Evolutionary conservation across 2,888 invertebrate genomes (phyloP), one percentile per base, ranked within the genome.

Genomic region (Dasysyrphus tricinctus): DNA sequence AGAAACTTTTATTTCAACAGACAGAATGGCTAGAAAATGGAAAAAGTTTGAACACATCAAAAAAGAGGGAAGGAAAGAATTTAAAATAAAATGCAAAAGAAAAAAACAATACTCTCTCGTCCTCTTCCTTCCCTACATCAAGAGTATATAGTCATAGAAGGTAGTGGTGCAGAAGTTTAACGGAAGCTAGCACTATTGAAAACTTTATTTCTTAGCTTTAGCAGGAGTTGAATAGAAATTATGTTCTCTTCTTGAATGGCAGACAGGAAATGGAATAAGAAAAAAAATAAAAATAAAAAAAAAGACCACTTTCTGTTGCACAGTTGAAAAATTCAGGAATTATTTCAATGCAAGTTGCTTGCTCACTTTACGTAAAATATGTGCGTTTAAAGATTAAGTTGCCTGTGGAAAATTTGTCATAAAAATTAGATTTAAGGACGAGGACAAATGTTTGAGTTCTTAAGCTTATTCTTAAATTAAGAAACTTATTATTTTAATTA

Each of bases 1-100:
- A 9, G 9, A 14, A 67, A 49, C 67, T 67, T 67, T 63, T 49
- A 34, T 49, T 34, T 12, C 2, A 32, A 44, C 65, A 65, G 47
- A 63, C 42, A 44, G 29, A 49, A 67, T 67, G 34, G 6, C 65
- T 67, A 19, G 49, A 49, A 67, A 67, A 67, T 67, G 49, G 67
- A 67, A 67, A 67, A 67, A 67, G 19, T 67, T 67, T 67, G 4
- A 29, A 63, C 11, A 16, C 29, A 11, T 11, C 24, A 29, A 63
- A 24, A 24, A 63, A 57, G 16, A n/a, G 5, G 1, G 19, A 37
- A 57, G 32, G 5, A 12, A 37, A 57, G 34, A 57, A 34, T 57
- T 32, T 9, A 39, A 39, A 39, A 39, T 1, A 32, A 67, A 47
- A 24, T 24, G 24, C 3, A 3, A 34, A 44, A n/a, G n/a, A n/a